Conservation (phyloP, 1,140 invertebrate species). For the Trinorchestia longiramus region DNA sequence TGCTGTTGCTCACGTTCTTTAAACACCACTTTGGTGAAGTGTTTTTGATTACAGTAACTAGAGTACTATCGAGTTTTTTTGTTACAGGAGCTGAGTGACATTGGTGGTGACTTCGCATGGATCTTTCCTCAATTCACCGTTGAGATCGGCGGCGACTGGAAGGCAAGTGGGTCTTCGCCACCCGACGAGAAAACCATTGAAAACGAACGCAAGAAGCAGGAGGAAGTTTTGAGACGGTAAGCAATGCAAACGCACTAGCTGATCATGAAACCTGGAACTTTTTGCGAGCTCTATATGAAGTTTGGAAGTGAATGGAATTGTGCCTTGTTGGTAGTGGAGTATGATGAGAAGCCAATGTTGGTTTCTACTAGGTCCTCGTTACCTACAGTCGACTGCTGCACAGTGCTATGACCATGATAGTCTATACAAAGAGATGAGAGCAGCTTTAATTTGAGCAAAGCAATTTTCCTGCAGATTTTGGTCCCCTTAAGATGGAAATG, state of each 20-base stretch:
- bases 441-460: too few species aligned
- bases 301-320: background rate
- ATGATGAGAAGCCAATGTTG: background rate
- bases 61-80: background rate
- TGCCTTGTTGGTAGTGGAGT: background rate
- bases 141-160: slow-evolving; percentile 56
- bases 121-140: slow-evolving; percentile 67
- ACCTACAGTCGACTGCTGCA: too few species aligned
- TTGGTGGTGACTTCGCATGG: slow-evolving; percentile 65
- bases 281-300: too few species aligned
- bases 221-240: slow-evolving; percentile 64
- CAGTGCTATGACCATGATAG: too few species aligned
- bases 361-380: background rate
- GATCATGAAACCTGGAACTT: background rate
- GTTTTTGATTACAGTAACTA: background rate
- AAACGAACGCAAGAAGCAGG: slow-evolving; percentile 65
- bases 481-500: too few species aligned
- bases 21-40: background rate
- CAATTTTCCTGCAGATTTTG: too few species aligned
- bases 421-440: too few species aligned
- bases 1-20: background rate
- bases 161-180: slow-evolving; percentile 43
- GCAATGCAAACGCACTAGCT: background rate
- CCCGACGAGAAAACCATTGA: slow-evolving; percentile 61
- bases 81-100: slow-evolving; percentile 65